Percentiles rank a stretch among this genome's conserved stretches.
These are phyloP conservation scores for Ellobium chinense DNA, from an alignment of 2,888 invertebrate genomes.

Conservation along the genomic window DNA sequence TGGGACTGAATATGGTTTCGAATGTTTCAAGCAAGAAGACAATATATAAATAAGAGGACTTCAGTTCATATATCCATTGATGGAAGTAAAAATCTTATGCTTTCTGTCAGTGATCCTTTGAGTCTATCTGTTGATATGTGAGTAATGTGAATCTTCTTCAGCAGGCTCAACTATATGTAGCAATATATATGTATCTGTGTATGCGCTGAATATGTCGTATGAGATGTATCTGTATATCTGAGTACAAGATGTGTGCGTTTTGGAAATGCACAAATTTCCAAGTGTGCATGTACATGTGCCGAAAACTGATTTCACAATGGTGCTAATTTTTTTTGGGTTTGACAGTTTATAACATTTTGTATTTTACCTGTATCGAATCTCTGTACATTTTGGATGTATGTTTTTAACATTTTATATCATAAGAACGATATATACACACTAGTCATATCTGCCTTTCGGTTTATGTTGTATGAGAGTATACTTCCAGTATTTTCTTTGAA, in stretches of 20 bases:
- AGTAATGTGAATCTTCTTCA: no score
- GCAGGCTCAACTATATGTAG: slow-evolving; percentile 25
- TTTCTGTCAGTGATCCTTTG: no score
- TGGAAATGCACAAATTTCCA: background rate
- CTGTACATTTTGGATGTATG: slow-evolving; percentile 13
- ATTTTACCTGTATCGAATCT: background rate
- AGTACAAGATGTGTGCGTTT: background rate
- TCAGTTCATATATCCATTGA: no score
- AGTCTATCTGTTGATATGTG: no score
- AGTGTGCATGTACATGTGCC: background rate
- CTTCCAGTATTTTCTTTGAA: no score
- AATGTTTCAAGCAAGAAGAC: no score
- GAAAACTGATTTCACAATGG: slow-evolving; percentile 32
- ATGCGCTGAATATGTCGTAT: background rate
- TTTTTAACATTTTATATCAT: background rate
- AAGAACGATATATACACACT: background rate
- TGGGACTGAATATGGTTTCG: no score
- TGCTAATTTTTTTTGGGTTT: slow-evolving; percentile 21
- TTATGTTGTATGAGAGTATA: no score
- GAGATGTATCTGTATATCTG: background rate
- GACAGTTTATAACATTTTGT: background rate
- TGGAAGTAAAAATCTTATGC: no score
- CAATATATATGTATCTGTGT: slow-evolving; percentile 5
- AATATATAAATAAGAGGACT: no score
- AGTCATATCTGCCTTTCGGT: background rate